Percentiles rank a stretch among this genome's conserved stretches.
Evolutionary conservation across 2,797 vertebrate species (phyloP).

Genomic region (Hapalemur alaotrensis): DNA sequence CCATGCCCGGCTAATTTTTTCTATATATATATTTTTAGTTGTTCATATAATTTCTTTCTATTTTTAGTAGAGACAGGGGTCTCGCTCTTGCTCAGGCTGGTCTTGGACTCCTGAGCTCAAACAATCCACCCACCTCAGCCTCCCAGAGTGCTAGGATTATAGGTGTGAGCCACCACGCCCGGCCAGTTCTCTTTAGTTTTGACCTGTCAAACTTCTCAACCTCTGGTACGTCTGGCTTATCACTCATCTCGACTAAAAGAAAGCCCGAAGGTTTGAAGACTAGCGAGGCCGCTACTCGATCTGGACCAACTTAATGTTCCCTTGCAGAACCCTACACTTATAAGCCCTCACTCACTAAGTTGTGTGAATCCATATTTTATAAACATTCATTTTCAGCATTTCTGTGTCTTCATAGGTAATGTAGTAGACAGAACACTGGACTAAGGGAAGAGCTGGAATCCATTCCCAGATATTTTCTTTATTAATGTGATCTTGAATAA

Average conservation of each 20-base stretch:
- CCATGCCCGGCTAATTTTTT: no score
- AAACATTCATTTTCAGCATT: background rate
- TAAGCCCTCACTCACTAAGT: background rate
- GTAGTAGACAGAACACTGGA: background rate
- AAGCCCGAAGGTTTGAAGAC: background rate
- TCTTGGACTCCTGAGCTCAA: no score
- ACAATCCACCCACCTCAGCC: no score
- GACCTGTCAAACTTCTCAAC: constrained; percentile 85
- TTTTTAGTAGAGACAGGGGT: no score
- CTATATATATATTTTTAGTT: no score
- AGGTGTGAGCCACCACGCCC: no score
- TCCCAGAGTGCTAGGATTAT: no score
- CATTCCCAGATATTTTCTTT: background rate
- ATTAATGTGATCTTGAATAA: background rate
- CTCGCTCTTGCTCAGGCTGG: no score
- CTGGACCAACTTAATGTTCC: background rate
- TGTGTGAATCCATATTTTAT: background rate
- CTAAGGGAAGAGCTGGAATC: background rate
- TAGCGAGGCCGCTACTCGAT: background rate
- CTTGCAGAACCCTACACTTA: background rate
- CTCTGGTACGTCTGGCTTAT: constrained; percentile 87
- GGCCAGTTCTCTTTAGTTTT: constrained; percentile 69
- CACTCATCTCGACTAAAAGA: constrained; percentile 81
- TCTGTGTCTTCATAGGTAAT: background rate
- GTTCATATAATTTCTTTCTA: no score